A percentile compares a stretch with the other conserved stretches of the same genome.
These are phyloP conservation scores for Drosophila ustulata DNA, from an alignment of 2,888 invertebrate species.

Conservation along the genomic window DNA sequence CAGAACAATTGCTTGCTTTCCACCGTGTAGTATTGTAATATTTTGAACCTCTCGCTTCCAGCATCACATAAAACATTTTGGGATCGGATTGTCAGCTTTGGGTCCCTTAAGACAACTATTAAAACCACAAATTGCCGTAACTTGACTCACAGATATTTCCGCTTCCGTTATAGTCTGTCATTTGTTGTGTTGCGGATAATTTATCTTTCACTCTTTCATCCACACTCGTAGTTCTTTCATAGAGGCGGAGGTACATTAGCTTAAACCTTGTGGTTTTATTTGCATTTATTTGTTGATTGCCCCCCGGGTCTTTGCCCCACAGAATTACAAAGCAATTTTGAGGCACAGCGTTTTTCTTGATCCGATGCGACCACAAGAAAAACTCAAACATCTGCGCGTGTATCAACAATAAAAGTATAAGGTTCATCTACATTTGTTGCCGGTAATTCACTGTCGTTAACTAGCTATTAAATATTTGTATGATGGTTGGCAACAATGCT, in stretches of 20 bases:
- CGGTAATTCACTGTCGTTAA: conserved; percentile 22
- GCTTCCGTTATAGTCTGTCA: conserved; percentile 62
- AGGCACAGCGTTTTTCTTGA: neutral
- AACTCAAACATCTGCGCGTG: conserved; percentile 3
- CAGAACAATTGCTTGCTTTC: conserved; percentile 21
- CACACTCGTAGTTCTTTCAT: conserved; percentile 9
- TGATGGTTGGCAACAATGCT: conserved; percentile 1
- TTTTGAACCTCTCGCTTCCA: conserved; percentile 56
- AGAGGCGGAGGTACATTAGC: conserved; percentile 29
- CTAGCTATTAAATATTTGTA: conserved; percentile 11
- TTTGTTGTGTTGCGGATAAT: conserved; percentile 46
- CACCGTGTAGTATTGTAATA: conserved; percentile 16
- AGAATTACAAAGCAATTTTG: conserved; percentile 33
- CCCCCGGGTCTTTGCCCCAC: neutral
- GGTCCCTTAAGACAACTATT: conserved; percentile 40
- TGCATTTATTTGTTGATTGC: conserved; percentile 39
- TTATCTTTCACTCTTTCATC: conserved; percentile 40
- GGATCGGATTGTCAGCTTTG: conserved; percentile 17
- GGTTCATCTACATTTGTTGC: conserved; percentile 5
- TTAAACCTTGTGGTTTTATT: conserved; percentile 54
- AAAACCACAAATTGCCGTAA: conserved; percentile 76
- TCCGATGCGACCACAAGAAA: neutral
- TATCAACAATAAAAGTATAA: conserved; percentile 11
- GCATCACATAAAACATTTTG: conserved; percentile 52
- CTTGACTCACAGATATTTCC: conserved; percentile 71